Percentiles rank a stretch among this genome's conserved stretches.
Conservation (phyloP, 37 sponge, comb jelly and placozoan species). For the Theonella swinhoei region DNA sequence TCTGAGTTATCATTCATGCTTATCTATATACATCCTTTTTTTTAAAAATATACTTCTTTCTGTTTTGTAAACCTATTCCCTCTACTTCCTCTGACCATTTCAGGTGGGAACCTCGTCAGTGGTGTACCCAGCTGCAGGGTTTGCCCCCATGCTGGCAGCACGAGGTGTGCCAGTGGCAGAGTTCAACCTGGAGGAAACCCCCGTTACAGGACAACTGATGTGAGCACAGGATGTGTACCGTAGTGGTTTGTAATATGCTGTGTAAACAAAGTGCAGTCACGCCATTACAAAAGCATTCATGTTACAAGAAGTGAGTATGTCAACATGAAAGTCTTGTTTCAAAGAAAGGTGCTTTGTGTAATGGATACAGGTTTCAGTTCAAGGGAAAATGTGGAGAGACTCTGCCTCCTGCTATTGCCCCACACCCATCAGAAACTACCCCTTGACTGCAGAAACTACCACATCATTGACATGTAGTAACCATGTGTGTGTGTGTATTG, state of each 20-base stretch:
- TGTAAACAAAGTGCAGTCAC: no score
- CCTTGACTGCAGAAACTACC: not conserved
- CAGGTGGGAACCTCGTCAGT: constrained; percentile 94
- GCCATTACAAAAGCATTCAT: no score
- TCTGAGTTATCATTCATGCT: no score
- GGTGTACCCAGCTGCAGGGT: constrained; percentile 93
- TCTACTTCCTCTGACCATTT: no score
- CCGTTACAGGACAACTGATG: constrained; percentile 69
- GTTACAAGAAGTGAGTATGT: no score
- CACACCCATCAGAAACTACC: constrained; percentile 47
- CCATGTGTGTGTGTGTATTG: not conserved
- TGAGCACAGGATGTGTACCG: constrained; percentile 20
- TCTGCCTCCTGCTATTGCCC: constrained; percentile 78
- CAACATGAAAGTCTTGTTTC: not conserved
- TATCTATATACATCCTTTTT: no score
- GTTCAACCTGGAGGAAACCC: constrained; percentile 89
- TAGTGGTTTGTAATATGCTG: no score
- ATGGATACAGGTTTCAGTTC: constrained; percentile 73
- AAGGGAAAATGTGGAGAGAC: constrained; percentile 90
- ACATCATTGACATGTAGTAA: not conserved
- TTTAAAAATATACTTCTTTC: no score
- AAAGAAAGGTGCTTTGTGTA: not conserved
- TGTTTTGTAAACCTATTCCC: no score
- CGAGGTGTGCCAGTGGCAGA: constrained; percentile 93
- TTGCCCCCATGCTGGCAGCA: constrained; percentile 80